phyloP scores from a whole-genome alignment of 2,113 vertebrate species.

The Nannobrachium achirus region DNA sequence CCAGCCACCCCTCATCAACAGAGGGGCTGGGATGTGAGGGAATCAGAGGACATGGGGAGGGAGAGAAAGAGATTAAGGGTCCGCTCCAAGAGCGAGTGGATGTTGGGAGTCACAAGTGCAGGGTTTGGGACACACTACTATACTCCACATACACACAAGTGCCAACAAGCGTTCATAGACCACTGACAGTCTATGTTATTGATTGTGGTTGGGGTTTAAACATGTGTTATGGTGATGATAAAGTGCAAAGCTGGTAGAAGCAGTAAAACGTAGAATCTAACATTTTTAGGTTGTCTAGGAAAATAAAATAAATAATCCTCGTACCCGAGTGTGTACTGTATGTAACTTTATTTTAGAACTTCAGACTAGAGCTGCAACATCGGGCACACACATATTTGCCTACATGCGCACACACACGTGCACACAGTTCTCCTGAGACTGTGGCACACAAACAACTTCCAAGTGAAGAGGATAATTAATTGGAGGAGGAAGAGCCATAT shows the following conservation, averaged over 20 bases:
- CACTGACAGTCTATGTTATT: no score
- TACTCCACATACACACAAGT: conserved; percentile 24
- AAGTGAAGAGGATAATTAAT: conserved; percentile 42
- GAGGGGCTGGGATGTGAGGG: conserved; percentile 1
- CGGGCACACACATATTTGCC: neutral
- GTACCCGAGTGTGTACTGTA: neutral
- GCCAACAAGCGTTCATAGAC: no score
- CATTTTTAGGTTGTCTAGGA: neutral
- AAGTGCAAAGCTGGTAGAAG: neutral
- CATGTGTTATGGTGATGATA: neutral
- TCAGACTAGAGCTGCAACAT: neutral
- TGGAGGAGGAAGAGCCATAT: conserved; percentile 27
- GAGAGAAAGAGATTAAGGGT: conserved; percentile 4
- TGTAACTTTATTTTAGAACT: neutral
- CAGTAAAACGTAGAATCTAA: neutral
- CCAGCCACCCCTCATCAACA: no score
- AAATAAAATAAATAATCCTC: neutral
- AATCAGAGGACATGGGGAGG: neutral
- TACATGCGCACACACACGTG: neutral
- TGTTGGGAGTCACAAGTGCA: conserved; percentile 13
- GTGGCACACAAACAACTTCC: conserved; percentile 33
- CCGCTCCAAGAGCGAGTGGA: conserved; percentile 14
- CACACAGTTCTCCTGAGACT: conserved; percentile 11
- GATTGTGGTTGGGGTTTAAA: neutral
- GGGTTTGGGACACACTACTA: conserved; percentile 41